phyloP scores from a whole-genome alignment of 2,113 vertebrate species.

The Aythya baeri region DNA sequence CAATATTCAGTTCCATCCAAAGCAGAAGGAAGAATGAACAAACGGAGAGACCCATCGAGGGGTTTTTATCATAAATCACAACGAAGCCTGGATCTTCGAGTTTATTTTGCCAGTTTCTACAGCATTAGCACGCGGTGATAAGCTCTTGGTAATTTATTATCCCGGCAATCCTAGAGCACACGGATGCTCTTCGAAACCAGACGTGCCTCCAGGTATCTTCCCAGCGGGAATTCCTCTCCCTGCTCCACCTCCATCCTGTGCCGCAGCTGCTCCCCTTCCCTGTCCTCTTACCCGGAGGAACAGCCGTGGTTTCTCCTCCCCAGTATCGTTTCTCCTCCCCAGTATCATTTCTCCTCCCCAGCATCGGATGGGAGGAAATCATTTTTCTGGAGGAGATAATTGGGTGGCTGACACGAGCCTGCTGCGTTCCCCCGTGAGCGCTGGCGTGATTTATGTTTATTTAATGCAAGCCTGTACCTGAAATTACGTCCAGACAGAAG shows the following conservation, averaged over 20 bases:
- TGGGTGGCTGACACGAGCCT: neutral
- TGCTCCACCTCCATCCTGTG: neutral
- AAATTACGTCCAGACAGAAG: neutral
- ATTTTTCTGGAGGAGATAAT: neutral
- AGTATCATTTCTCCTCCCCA: too few relatives aligned
- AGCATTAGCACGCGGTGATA: neutral
- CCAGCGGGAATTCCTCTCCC: too few relatives aligned
- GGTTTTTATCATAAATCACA: neutral
- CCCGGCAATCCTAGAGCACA: neutral
- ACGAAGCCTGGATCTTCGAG: neutral
- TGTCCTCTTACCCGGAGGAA: too few relatives aligned
- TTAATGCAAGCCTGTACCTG: neutral
- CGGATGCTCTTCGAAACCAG: neutral
- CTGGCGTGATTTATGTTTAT: neutral
- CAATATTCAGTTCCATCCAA: neutral
- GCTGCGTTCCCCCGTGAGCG: neutral
- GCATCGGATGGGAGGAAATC: too few relatives aligned
- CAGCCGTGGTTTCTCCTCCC: too few relatives aligned
- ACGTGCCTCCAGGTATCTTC: neutral
- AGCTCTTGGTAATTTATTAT: neutral
- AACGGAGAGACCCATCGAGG: neutral
- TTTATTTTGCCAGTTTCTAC: neutral
- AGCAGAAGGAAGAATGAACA: neutral
- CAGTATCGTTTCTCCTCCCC: too few relatives aligned
- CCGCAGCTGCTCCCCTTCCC: neutral